phyloP scores from a whole-genome alignment of 1,140 invertebrate genomes.

The Apis mellifera region Amel_HAv3.1 CM009941.2:13255501-13256000 shows the following conservation, averaged over 20 bases:
- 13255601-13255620: slow-evolving; percentile 49
- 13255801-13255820: slow-evolving; percentile 72
- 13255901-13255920: background rate
- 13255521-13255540: background rate
- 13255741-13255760: slow-evolving; percentile 71
- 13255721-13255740: slow-evolving; percentile 70
- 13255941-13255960: background rate
- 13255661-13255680: slow-evolving; percentile 10
- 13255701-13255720: slow-evolving; percentile 51
- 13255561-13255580: slow-evolving; percentile 38
- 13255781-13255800: slow-evolving; percentile 60
- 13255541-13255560: background rate
- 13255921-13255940: background rate
- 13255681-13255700: slow-evolving; percentile 29
- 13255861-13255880: slow-evolving; percentile 44
- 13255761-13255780: slow-evolving; percentile 70
- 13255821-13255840: slow-evolving; percentile 73
- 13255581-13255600: slow-evolving; percentile 59
- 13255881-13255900: too few species aligned
- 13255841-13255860: slow-evolving; percentile 57
- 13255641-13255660: slow-evolving; percentile 62
- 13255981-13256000: slow-evolving; percentile 31
- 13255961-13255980: background rate
- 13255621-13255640: slow-evolving; percentile 65
- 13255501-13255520: too few species aligned